A percentile compares a stretch with the other conserved stretches of the same genome.
phyloP scores from a whole-genome alignment of 1,140 invertebrate genomes.

The Bombus turneri region DNA sequence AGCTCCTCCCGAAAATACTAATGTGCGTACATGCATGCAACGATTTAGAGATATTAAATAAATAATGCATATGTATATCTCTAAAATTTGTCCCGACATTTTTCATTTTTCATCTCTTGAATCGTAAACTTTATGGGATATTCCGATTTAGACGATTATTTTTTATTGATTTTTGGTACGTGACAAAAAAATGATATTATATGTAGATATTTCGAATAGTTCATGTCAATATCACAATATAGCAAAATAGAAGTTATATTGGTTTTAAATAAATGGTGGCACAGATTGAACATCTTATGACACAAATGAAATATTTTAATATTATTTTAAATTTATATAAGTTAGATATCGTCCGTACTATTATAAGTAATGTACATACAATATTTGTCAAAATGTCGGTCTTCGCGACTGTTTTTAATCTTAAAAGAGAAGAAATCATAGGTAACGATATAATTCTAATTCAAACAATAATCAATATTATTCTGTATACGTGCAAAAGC shows the following conservation, averaged over 20 bases:
- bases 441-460: background rate
- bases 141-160: background rate
- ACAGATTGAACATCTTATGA: background rate
- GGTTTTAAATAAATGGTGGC: background rate
- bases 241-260: background rate
- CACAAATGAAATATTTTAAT: background rate
- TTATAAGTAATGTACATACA: background rate
- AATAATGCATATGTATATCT: background rate
- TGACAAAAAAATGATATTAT: background rate
- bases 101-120: background rate
- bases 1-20: constrained; percentile 16
- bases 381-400: too few relatives aligned
- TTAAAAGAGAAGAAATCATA: too few relatives aligned
- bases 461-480: background rate
- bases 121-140: background rate
- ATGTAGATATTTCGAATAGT: background rate
- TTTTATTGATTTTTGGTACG: background rate
- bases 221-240: too few relatives aligned
- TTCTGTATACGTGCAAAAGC: background rate
- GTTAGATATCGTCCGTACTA: background rate
- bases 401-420: too few relatives aligned
- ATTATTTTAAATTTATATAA: background rate
- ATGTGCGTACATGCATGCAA: constrained; percentile 23
- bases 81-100: background rate
- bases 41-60: constrained; percentile 20